These are phyloP conservation scores for Sebastes fasciatus DNA, from an alignment of 2,113 vertebrate species.

Conservation along the genomic window DNA sequence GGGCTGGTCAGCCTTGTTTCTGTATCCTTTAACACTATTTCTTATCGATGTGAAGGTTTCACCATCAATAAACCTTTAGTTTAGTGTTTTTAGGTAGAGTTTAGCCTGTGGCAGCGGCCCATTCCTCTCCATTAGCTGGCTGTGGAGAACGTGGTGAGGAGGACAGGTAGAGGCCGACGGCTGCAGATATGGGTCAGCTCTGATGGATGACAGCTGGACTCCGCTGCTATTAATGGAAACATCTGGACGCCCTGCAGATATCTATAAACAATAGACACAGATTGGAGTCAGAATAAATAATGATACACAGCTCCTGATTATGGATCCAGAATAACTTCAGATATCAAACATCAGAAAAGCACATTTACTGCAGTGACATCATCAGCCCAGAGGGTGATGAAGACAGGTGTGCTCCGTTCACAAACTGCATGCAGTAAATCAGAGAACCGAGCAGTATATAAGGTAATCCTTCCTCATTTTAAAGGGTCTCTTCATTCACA, in stretches of 20 bases:
- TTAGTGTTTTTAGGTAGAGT: not conserved
- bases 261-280: not conserved
- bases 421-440: not conserved
- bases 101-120: not conserved
- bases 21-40: not conserved
- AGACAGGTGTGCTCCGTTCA: not conserved
- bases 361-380: not conserved
- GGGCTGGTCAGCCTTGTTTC: not conserved
- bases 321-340: not conserved
- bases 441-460: not conserved
- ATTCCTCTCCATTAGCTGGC: not conserved
- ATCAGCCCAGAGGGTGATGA: not conserved
- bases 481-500: not conserved
- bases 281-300: not conserved
- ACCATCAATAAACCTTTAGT: not conserved
- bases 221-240: not conserved
- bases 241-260: not conserved
- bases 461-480: not conserved
- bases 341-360: too few species aligned
- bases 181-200: not conserved
- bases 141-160: not conserved
- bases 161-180: not conserved
- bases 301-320: not conserved
- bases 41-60: not conserved
- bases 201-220: not conserved